A percentile compares a stretch with the other conserved stretches of the same genome.
These are phyloP conservation scores for Drosophila subquinaria DNA, from an alignment of 2,888 invertebrate species.

Conservation along the genomic window DNA sequence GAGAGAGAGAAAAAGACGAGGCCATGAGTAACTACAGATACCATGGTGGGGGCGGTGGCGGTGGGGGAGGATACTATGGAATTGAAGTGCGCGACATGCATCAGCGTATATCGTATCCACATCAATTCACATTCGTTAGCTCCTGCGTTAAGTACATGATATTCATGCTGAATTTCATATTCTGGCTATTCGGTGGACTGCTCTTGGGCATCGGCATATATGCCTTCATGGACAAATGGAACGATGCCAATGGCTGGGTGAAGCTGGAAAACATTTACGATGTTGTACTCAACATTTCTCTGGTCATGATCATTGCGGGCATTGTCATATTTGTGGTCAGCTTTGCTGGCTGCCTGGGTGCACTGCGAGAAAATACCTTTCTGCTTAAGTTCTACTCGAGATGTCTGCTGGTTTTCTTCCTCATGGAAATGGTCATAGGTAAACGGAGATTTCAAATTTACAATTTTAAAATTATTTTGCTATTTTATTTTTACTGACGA, in stretches of 20 bases:
- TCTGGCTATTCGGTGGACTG: conserved; percentile 94
- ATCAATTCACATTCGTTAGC: conserved; percentile 84
- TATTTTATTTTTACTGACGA: no score
- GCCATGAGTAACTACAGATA: conserved; percentile 82
- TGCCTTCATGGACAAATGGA: conserved; percentile 94
- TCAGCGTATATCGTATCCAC: conserved; percentile 26
- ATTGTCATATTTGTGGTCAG: conserved; percentile 95
- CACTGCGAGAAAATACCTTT: conserved; percentile 93
- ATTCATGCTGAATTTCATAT: conserved; percentile 85
- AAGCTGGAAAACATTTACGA: conserved; percentile 94
- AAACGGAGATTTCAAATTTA: background rate
- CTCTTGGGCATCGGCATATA: conserved; percentile 95
- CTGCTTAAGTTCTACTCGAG: conserved; percentile 96
- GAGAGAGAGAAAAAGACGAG: conserved; percentile 1
- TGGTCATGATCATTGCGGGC: conserved; percentile 95
- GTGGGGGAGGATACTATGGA: conserved; percentile 71
- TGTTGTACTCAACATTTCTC: conserved; percentile 94
- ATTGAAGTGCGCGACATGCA: conserved; percentile 78
- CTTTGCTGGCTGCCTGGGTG: conserved; percentile 95
- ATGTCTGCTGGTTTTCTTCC: conserved; percentile 93
- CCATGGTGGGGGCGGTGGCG: conserved; percentile 46
- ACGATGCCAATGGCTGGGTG: conserved; percentile 93
- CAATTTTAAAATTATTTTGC: no score
- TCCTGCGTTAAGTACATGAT: conserved; percentile 85
- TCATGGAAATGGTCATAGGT: conserved; percentile 93